Conservation (phyloP, 2,113 vertebrate species). For the Cyprinodon tularosa region DNA sequence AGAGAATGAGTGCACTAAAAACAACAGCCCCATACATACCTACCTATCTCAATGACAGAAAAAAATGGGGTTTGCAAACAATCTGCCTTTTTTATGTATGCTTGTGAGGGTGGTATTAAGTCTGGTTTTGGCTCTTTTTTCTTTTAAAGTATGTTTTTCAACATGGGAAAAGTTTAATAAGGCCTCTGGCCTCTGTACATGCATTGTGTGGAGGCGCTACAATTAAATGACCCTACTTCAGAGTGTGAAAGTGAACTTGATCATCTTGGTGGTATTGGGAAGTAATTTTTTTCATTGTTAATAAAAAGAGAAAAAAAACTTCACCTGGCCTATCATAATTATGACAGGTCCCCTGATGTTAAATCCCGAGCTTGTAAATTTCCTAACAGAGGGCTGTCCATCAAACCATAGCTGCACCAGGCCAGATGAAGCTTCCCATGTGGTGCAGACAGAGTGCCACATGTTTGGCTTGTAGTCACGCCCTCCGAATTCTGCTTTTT, state of each 20-base stretch:
- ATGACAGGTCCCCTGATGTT: conserved; percentile 11
- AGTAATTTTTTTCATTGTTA: background rate
- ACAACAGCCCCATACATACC: too few species aligned
- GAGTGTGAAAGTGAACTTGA: background rate
- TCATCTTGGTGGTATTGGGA: background rate
- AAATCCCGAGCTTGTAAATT: background rate
- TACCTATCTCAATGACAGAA: too few species aligned
- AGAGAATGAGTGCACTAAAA: too few species aligned
- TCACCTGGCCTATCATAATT: conserved; percentile 71
- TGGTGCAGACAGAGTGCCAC: conserved; percentile 69
- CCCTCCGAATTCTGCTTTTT: background rate
- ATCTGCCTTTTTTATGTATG: too few species aligned
- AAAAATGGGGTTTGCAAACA: too few species aligned
- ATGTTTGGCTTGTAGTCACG: conserved; percentile 56
- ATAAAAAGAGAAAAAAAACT: background rate
- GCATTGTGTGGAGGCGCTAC: too few species aligned
- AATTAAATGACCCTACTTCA: too few species aligned
- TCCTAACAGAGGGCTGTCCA: conserved; percentile 35
- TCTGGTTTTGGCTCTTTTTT: too few species aligned
- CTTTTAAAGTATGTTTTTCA: too few species aligned
- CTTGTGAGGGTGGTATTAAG: too few species aligned
- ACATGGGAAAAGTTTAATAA: too few species aligned
- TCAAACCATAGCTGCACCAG: conserved; percentile 67
- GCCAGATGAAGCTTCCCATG: conserved; percentile 60
- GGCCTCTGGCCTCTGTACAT: too few species aligned